Conservation (phyloP, 2,797 vertebrate genomes). For the Gallirallus australis region DNA sequence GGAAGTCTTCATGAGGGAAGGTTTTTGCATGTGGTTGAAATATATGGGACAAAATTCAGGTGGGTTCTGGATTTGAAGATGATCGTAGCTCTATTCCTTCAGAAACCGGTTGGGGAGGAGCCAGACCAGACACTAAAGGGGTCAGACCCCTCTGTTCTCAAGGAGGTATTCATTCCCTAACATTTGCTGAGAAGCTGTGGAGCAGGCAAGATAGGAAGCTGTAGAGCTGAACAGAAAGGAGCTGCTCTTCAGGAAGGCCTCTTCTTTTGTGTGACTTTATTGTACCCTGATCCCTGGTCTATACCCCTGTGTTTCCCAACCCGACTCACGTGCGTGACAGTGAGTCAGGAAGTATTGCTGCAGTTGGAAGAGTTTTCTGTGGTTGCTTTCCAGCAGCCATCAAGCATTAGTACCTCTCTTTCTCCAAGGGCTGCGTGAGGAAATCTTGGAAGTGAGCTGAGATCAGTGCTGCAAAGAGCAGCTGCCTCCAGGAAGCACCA, state of each 20-base stretch:
- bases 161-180: neutral
- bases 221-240: neutral
- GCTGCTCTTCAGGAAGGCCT: neutral
- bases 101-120: neutral
- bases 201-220: neutral
- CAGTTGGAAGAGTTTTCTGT: neutral
- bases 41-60: neutral
- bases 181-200: neutral
- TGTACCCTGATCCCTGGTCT: neutral
- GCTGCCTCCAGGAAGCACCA: neutral
- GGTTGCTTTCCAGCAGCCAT: neutral
- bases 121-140: neutral
- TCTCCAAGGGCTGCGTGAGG: neutral
- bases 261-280: neutral
- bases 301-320: rapidly evolving
- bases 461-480: neutral
- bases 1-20: neutral
- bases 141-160: neutral
- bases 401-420: neutral
- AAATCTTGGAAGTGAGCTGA: neutral
- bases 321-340: neutral
- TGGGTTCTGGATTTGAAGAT: neutral
- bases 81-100: neutral
- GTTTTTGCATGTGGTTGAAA: neutral
- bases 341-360: neutral